These are phyloP conservation scores for Delia radicum DNA, from an alignment of 1,140 invertebrate species.

Conservation along the genomic window DNA sequence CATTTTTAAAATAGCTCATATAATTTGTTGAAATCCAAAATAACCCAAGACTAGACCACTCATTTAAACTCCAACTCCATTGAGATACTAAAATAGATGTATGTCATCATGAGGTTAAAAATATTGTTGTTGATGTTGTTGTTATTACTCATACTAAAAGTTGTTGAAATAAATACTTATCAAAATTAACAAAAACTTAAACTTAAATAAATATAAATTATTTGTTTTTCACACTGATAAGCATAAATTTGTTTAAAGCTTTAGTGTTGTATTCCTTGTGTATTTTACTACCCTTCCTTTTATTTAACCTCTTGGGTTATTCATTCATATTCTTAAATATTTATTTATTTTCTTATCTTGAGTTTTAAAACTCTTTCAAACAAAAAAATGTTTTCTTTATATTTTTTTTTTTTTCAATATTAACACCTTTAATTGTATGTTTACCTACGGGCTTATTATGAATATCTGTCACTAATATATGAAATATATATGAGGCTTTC, in stretches of 20 bases:
- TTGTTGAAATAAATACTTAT: not conserved
- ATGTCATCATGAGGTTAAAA: not conserved
- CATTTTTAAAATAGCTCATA: too few species aligned
- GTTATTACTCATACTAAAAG: not conserved
- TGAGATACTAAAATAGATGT: not conserved
- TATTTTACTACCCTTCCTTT: not conserved
- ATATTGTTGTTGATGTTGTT: not conserved
- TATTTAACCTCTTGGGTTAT: not conserved
- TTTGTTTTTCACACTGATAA: not conserved
- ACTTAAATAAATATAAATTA: not conserved
- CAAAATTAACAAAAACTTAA: not conserved
- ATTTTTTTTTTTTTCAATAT: not conserved
- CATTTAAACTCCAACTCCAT: not conserved
- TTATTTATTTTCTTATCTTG: not conserved
- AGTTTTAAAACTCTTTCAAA: not conserved
- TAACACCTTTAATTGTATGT: not conserved
- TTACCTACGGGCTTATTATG: not conserved
- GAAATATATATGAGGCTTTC: too few species aligned
- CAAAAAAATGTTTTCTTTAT: not conserved
- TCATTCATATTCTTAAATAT: not conserved
- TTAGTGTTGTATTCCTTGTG: not conserved
- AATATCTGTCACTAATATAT: not conserved
- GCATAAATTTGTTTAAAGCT: not conserved
- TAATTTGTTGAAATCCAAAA: too few species aligned
- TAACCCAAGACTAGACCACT: not conserved